Conservation (phyloP, 2,888 invertebrate species). For the Chrysodeixis includens region DNA sequence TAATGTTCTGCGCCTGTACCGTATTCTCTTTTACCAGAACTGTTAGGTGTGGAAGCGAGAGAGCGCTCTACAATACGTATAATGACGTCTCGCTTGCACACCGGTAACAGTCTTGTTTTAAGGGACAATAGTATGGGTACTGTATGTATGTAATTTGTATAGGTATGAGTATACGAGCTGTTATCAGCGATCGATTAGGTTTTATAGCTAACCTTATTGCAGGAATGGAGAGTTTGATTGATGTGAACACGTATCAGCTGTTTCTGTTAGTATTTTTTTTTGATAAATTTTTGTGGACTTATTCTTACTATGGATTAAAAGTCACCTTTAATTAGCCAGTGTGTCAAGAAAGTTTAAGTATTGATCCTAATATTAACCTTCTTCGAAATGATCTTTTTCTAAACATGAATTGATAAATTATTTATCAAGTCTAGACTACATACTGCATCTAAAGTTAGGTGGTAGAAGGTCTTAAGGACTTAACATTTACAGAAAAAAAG, state of each 20-base stretch:
- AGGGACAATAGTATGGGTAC: no score
- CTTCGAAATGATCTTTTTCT: no score
- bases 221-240: conserved; percentile 43
- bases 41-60: no score
- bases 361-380: no score
- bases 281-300: conserved; percentile 14
- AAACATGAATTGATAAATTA: no score
- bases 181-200: conserved; percentile 54
- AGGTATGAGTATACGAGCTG: conserved; percentile 25
- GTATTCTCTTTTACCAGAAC: conserved; percentile 11
- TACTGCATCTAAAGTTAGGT: no score
- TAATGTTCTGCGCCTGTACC: conserved; percentile 44
- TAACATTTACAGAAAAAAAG: background rate
- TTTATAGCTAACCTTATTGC: conserved; percentile 49
- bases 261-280: conserved; percentile 29
- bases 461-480: background rate
- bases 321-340: background rate
- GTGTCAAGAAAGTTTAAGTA: background rate
- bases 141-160: background rate
- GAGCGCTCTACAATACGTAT: no score
- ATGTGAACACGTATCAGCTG: conserved; percentile 44
- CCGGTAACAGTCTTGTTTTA: background rate
- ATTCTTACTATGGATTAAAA: conserved; percentile 6
- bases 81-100: no score
- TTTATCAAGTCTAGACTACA: no score